These are phyloP conservation scores for Nasonia oneida DNA, from an alignment of 2,888 invertebrate species.

Conservation along the genomic window DNA sequence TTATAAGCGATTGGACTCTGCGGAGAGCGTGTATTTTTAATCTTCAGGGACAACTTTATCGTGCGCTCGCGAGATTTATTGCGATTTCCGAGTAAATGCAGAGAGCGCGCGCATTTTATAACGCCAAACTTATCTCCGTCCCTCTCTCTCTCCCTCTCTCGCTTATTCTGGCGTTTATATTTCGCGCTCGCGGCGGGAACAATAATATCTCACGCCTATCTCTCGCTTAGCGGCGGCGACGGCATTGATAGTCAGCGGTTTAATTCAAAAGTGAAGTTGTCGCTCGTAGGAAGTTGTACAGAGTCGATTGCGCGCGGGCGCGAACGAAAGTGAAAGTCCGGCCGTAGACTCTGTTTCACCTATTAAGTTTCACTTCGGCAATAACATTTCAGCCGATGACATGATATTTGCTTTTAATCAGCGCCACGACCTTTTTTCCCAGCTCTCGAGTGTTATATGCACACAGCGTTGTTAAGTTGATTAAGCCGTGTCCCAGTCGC, in stretches of 20 bases:
- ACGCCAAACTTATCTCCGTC: constrained; percentile 37
- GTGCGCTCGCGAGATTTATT: constrained; percentile 48
- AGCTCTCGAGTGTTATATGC: background rate
- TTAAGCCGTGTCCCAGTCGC: too few species aligned
- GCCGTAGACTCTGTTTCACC: background rate
- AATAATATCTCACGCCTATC: constrained; percentile 55
- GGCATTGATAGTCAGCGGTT: constrained; percentile 34
- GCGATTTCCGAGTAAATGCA: constrained; percentile 54
- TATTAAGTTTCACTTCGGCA: constrained; percentile 46
- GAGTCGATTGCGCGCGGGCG: background rate
- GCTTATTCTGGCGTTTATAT: constrained; percentile 3
- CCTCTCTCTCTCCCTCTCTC: background rate
- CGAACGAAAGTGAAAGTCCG: constrained; percentile 38
- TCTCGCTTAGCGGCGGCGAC: background rate
- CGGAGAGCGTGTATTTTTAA: constrained; percentile 26
- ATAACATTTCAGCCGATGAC: constrained; percentile 18
- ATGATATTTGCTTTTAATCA: constrained; percentile 6
- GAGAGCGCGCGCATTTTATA: constrained; percentile 23
- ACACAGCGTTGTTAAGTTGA: too few species aligned
- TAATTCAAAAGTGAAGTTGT: constrained; percentile 47
- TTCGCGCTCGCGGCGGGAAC: constrained; percentile 35
- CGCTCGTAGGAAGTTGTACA: constrained; percentile 40
- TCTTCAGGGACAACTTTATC: constrained; percentile 54
- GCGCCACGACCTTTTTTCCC: background rate
- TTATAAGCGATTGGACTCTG: constrained; percentile 19